Conservation (phyloP, 2,113 vertebrate species). For the Gobio gobio region DNA sequence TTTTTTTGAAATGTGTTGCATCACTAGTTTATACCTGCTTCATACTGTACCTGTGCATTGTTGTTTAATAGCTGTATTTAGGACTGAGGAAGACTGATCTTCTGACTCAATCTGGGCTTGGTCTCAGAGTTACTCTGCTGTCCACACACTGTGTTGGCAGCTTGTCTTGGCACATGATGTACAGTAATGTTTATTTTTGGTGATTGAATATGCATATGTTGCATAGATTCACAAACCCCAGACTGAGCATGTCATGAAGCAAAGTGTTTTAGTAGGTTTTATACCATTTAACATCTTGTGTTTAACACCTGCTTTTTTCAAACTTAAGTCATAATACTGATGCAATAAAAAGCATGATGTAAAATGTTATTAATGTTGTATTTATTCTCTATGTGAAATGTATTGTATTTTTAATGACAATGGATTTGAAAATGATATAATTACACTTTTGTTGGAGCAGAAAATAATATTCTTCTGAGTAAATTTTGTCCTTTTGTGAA, state of each 20-base stretch:
- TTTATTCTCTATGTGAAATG: not conserved
- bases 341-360: too few relatives aligned
- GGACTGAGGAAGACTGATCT: not conserved
- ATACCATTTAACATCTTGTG: not conserved
- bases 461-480: not conserved
- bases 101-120: not conserved
- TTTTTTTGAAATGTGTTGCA: too few relatives aligned
- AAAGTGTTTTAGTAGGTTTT: not conserved
- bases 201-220: constrained; percentile 38
- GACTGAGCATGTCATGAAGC: constrained; percentile 12
- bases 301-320: not conserved
- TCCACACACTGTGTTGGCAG: not conserved
- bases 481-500: not conserved
- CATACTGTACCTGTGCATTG: not conserved
- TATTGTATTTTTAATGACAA: not conserved
- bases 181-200: constrained; percentile 22
- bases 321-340: not conserved
- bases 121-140: constrained; percentile 13
- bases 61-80: not conserved
- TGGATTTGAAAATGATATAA: not conserved
- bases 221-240: constrained; percentile 16
- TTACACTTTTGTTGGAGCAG: not conserved
- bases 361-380: not conserved
- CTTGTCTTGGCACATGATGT: constrained; percentile 26
- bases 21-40: not conserved